Percentiles rank a stretch among this genome's conserved stretches.
Evolutionary conservation across 2,888 invertebrate genomes (phyloP).

Genomic region (Dasysyrphus tricinctus): DNA sequence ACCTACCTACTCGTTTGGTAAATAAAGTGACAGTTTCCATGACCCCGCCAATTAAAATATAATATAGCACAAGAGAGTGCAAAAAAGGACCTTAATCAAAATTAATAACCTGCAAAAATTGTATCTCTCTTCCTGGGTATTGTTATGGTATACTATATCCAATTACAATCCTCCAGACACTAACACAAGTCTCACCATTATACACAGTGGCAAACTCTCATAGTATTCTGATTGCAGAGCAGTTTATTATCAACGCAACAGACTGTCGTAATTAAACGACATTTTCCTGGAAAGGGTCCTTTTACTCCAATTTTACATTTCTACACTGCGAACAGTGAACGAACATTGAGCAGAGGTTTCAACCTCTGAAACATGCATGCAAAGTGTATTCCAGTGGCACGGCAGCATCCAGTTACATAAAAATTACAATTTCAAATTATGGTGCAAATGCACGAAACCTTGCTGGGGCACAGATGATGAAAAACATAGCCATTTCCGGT

Average conservation of each 20-base stretch:
- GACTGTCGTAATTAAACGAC: slow-evolving; percentile 58
- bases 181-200: neutral
- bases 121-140: slow-evolving; percentile 39
- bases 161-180: slow-evolving; percentile 31
- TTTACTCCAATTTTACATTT: slow-evolving; percentile 26
- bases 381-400: neutral
- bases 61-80: slow-evolving; percentile 16
- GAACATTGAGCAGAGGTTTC: slow-evolving; percentile 2
- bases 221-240: neutral
- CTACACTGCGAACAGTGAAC: slow-evolving; percentile 1
- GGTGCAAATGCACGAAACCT: slow-evolving; percentile 27
- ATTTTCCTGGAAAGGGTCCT: slow-evolving; percentile 28
- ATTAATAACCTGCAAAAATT: slow-evolving; percentile 49
- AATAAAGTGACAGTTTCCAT: slow-evolving; percentile 28
- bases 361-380: neutral
- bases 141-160: slow-evolving; percentile 34
- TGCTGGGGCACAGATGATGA: neutral
- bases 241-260: slow-evolving; percentile 48
- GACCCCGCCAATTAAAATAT: slow-evolving; percentile 55
- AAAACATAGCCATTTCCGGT: slow-evolving; percentile 15
- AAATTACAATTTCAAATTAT: slow-evolving; percentile 58
- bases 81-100: slow-evolving; percentile 37
- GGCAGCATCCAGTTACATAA: slow-evolving; percentile 37
- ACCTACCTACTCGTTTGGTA: neutral
- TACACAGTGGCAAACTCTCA: neutral